Evolutionary conservation across 2,113 vertebrate genomes (phyloP).

Genomic region (Noturus placidus): DNA sequence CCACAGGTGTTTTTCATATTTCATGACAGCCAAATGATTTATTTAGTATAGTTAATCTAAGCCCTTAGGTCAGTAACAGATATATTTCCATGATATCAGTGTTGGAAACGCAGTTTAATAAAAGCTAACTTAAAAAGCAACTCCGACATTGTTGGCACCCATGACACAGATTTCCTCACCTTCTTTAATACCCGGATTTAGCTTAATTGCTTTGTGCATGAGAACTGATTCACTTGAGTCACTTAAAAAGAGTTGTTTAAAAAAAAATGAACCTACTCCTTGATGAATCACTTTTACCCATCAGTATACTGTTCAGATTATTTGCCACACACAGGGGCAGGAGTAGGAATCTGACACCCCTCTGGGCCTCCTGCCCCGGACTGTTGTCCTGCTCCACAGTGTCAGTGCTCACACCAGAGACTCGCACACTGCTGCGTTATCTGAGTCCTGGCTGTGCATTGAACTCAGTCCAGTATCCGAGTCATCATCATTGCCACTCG

Average conservation of each 20-base stretch:
- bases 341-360: neutral
- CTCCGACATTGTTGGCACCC: neutral
- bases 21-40: neutral
- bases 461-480: constrained; percentile 96
- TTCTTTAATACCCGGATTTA: neutral
- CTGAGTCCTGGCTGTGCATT: constrained; percentile 98
- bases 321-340: neutral
- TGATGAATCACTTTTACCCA: neutral
- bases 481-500: constrained; percentile 83
- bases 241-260: neutral
- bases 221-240: neutral
- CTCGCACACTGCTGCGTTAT: constrained; percentile 85
- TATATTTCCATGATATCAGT: neutral
- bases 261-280: neutral
- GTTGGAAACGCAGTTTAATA: neutral
- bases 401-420: constrained; percentile 83
- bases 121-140: neutral
- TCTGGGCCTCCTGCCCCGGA: neutral
- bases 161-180: neutral
- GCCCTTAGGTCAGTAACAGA: neutral
- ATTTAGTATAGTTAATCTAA: neutral
- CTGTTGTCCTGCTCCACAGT: neutral
- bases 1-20: neutral
- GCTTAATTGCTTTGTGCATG: neutral
- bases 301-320: neutral